A percentile compares a stretch with the other conserved stretches of the same genome.
Conservation (phyloP, 2,888 invertebrate species). For the Hyposoter didymator region DNA sequence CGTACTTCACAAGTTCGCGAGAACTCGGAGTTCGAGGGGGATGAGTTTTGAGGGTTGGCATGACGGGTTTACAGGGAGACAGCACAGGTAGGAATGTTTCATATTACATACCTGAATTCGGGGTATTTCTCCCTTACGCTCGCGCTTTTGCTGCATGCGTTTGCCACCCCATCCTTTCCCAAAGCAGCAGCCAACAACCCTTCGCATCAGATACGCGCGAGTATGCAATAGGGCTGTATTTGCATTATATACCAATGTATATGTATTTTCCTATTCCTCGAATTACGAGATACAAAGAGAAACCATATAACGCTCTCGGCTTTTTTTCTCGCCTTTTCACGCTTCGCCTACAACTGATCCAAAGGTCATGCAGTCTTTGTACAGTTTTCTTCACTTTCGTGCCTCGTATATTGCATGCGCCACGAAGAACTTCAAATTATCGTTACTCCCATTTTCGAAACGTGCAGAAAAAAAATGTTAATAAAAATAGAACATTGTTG, state of each 20-base stretch:
- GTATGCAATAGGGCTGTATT: slow-evolving; percentile 1
- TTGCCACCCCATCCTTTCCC: slow-evolving; percentile 25
- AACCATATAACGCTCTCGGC: neutral
- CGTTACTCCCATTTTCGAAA: neutral
- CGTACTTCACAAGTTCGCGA: slow-evolving; percentile 68
- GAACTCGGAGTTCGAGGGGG: slow-evolving; percentile 52
- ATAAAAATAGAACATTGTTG: neutral
- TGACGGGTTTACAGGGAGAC: slow-evolving; percentile 68
- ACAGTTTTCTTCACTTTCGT: neutral
- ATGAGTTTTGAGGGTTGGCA: slow-evolving; percentile 56
- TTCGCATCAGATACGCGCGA: slow-evolving; percentile 34
- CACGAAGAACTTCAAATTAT: neutral
- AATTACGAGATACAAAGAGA: neutral
- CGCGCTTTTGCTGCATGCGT: slow-evolving; percentile 14
- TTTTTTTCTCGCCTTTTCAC: neutral
- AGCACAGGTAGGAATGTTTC: slow-evolving; percentile 81
- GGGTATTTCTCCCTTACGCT: slow-evolving; percentile 72
- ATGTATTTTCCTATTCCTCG: neutral
- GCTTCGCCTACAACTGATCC: neutral
- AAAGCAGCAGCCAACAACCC: slow-evolving; percentile 57
- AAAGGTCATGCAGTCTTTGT: neutral
- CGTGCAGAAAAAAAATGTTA: neutral
- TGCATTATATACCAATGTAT: neutral
- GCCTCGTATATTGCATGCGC: neutral
- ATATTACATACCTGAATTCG: slow-evolving; percentile 81